Evolutionary conservation across 1,140 invertebrate species (phyloP), one percentile per base, ranked within the genome.

Genomic region (Eueides isabella): DNA sequence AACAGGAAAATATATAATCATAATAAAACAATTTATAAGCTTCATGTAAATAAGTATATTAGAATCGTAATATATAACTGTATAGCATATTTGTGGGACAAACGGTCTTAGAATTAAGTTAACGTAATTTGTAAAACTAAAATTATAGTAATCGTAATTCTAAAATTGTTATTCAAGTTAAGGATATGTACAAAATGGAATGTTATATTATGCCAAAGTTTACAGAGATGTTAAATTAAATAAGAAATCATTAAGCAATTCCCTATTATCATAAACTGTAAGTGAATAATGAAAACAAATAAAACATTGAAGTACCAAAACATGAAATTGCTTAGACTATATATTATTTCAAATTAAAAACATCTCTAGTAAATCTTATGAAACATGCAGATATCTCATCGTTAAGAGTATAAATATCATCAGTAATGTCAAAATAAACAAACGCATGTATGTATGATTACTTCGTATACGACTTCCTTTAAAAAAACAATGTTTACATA

Each of bases 1-100:
- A 55, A 55, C 48, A 55, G 48, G 48, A 55, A 55, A 55, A 55
- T 55, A n/a, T 55, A 55, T 44, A 44, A 44, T 55, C 48, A 55
- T 55, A 55, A 26, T 55, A 11, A 55, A 55, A 55, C 23, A 55
- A 55, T 26, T 55, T 55, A 55, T 55, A 26, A 55, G 3, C 48
- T 26, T 55, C 23, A 55, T 26, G n/a, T 55, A 55, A 55, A 55
- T 26, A 14, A 16, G 35, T 38, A 55, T 26, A 55, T 26, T 55
- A 9, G 48, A 55, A 55, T 23, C 48, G n/a, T 9, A 44, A 48
- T n/a, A 48, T n/a, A 48, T 38, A 38, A 38, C 14, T 38, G 35
- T 38, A 14, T 38, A 14, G 35, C 16, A 38, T 38, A 38, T 38
- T 38, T 38, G 16, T 38, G 35, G 35, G 35, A 38, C 16, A 38